A percentile compares a stretch with the other conserved stretches of the same genome.
These are phyloP conservation scores for Alosa sapidissima DNA, from an alignment of 2,797 vertebrate genomes.

Conservation along the genomic window DNA sequence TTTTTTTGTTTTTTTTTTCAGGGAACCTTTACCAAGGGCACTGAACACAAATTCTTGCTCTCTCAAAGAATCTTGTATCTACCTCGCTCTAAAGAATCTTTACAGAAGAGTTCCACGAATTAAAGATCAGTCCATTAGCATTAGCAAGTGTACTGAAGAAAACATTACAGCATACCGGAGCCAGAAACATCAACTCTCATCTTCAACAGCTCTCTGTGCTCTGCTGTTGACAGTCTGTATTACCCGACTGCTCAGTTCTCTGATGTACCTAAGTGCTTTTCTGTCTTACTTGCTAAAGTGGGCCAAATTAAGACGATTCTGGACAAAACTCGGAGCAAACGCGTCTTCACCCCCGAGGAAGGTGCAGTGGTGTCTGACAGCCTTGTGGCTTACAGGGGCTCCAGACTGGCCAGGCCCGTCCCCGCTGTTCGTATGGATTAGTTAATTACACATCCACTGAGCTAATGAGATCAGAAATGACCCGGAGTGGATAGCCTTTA, in stretches of 20 bases:
- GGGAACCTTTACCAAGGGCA: neutral
- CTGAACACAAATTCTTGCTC: neutral
- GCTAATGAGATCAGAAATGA: conserved; percentile 49
- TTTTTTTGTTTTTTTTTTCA: neutral
- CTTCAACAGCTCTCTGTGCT: neutral
- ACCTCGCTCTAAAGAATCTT: neutral
- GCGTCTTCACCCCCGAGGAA: neutral
- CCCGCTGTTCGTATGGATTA: conserved; percentile 42
- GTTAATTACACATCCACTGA: conserved; percentile 45
- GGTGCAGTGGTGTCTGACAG: conserved; percentile 25
- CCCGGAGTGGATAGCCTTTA: conserved; percentile 39
- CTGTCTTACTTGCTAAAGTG: neutral
- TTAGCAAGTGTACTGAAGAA: neutral
- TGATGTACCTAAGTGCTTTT: conserved; percentile 24
- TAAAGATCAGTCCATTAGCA: neutral
- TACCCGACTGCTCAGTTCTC: conserved; percentile 20
- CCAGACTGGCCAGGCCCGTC: conserved; percentile 6
- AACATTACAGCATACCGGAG: neutral
- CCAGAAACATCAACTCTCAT: neutral
- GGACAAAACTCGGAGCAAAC: conserved; percentile 7
- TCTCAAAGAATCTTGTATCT: neutral
- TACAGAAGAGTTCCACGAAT: neutral
- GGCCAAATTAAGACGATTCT: conserved; percentile 18
- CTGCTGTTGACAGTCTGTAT: conserved; percentile 31
- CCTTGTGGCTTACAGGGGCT: neutral